Evolutionary conservation across 2,888 invertebrate species (phyloP).

Genomic region (Tolmerus cingulatus): DNA sequence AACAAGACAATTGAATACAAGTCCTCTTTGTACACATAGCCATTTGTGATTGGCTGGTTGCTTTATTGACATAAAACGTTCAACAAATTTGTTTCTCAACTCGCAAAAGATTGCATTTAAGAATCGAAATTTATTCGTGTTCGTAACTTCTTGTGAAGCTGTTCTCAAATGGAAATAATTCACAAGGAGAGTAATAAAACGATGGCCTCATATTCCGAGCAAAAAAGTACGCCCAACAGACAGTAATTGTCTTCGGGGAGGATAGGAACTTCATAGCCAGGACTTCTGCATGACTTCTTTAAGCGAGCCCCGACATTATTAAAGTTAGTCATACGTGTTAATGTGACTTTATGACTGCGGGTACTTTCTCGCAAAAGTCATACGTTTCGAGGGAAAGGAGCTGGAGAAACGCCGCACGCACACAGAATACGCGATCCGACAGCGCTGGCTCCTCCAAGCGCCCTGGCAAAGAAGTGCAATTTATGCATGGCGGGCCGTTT

Average conservation of each 20-base stretch:
- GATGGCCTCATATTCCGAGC: not conserved
- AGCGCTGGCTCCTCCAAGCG: not conserved
- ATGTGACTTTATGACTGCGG: slow-evolving; percentile 62
- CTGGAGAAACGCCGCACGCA: slow-evolving; percentile 22
- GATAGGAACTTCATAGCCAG: not conserved
- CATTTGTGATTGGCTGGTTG: not conserved
- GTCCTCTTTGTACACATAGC: not conserved
- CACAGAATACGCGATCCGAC: not conserved
- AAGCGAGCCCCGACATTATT: slow-evolving; percentile 38
- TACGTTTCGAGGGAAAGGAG: not conserved
- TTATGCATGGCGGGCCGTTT: slow-evolving; percentile 53
- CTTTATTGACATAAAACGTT: not conserved
- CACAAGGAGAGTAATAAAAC: not conserved
- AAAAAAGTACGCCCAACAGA: not conserved
- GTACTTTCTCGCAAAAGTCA: slow-evolving; percentile 38
- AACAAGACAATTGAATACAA: no score
- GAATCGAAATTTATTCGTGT: not conserved
- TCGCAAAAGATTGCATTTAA: not conserved
- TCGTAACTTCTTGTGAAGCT: not conserved
- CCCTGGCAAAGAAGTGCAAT: slow-evolving; percentile 49
- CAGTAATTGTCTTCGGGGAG: slow-evolving; percentile 4
- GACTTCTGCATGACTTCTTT: slow-evolving; percentile 6
- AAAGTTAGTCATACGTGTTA: slow-evolving; percentile 62
- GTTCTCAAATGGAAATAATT: not conserved
- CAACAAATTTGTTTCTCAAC: not conserved